A percentile compares a stretch with the other conserved stretches of the same genome.
Conservation (phyloP, 2,888 invertebrate species). For the Prostheceraeus crozeri region DNA sequence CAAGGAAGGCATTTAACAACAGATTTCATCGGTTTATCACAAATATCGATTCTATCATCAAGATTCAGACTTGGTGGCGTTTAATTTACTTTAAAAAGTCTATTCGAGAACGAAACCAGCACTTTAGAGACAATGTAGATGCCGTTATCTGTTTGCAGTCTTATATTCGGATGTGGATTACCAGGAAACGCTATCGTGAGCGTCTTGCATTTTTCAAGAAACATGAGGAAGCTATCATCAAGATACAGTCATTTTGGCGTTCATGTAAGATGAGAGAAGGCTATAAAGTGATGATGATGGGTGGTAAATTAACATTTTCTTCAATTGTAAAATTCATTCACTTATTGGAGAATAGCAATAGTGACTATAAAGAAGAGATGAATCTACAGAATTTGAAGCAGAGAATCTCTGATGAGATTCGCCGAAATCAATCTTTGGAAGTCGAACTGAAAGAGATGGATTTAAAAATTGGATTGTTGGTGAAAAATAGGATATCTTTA, state of each 20-base stretch:
- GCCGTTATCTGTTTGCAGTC: conserved; percentile 41
- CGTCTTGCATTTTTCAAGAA: conserved; percentile 33
- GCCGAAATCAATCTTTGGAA: conserved; percentile 67
- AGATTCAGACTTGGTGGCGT: conserved; percentile 43
- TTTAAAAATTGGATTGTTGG: conserved; percentile 70
- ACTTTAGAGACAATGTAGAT: conserved; percentile 46
- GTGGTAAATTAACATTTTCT: too few relatives aligned
- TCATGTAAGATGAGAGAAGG: conserved; percentile 62
- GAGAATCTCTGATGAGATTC: conserved; percentile 67
- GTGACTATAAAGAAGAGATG: conserved; percentile 67
- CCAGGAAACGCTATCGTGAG: conserved; percentile 37
- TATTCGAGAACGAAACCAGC: too few relatives aligned
- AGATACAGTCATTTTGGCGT: conserved; percentile 36
- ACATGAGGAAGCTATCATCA: conserved; percentile 46
- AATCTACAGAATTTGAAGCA: conserved; percentile 63
- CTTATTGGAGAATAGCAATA: conserved; percentile 65
- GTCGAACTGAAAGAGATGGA: conserved; percentile 70
- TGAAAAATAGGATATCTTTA: conserved; percentile 70
- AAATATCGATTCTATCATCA: conserved; percentile 41
- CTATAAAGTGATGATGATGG: conserved; percentile 58
- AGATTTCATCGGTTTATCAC: conserved; percentile 38
- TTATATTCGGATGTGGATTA: conserved; percentile 41
- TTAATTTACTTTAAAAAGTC: too few relatives aligned
- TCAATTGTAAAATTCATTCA: conserved; percentile 67
- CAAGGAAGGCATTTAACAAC: conserved; percentile 58